Base-by-base conservation (phyloP, 2,888 invertebrate genomes). In the Dinocampus coccinellae region DNA sequence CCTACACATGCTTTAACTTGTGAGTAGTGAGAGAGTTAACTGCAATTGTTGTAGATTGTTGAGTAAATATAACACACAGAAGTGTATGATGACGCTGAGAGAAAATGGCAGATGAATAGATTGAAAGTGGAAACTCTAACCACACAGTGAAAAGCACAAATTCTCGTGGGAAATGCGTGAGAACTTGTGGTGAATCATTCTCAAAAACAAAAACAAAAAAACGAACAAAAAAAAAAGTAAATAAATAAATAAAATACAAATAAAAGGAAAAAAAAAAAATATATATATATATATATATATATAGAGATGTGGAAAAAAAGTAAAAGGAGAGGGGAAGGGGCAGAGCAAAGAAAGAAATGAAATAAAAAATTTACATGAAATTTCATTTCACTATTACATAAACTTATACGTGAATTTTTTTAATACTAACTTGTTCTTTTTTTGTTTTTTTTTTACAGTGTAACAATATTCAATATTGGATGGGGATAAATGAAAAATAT, bases 1-100 rank as follows among this genome's bases (percentile, higher is more conserved):
- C 7, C 16, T 2, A 4, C 16, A 13, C 6, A 47, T n/a, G 9
- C 16, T 47, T 2, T 16, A 47, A 3, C 7, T n/a, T n/a, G n/a
- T n/a, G n/a, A n/a, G n/a, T n/a, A n/a, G n/a, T n/a, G 47, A 60
- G 57, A 1, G 52, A 52, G 53, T 55, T 67, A 61, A 62, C 70
- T 58, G 13, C 34, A 33, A 65, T 71, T 66, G 42, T 60, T 70
- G 39, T 16, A 66, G 47, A 70, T 64, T 70, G 61, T 71, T 66
- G 20, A 36, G 60, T 60, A 60, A 65, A 65, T 60, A 70, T 60
- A 65, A 63, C 24, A 64, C 42, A 64, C 39, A 29, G 20, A 20
- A 58, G 58, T 22, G 52, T 52, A 67, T 58, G 42, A 67, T 61
- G 20, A 22, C 11, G 3, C 34, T 33, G 6, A 20, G 52, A 52